Percentiles rank a stretch among this genome's conserved stretches.
Conservation (phyloP, 1,140 invertebrate species). For the Bicyclus anynana region DNA sequence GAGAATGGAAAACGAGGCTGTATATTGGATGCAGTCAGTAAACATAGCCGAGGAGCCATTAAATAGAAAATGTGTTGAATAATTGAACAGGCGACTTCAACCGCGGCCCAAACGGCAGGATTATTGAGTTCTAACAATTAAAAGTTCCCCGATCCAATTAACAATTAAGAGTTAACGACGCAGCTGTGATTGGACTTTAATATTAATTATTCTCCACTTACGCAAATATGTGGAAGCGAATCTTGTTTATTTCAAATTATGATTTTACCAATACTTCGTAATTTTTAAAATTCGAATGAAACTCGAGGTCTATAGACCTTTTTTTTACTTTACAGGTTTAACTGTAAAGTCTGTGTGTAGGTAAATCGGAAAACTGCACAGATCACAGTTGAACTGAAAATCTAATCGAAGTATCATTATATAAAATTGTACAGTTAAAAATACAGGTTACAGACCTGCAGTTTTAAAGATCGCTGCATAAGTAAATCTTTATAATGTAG, state of each 20-base stretch:
- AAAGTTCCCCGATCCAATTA: conserved; percentile 60
- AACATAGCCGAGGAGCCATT: conserved; percentile 26
- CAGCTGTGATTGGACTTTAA: conserved; percentile 50
- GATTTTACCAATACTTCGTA: too few relatives aligned
- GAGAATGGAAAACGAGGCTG: background rate
- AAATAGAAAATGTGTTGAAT: conserved; percentile 43
- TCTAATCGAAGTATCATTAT: too few relatives aligned
- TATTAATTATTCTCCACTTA: conserved; percentile 49
- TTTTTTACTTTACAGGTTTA: too few relatives aligned
- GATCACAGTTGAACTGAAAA: too few relatives aligned
- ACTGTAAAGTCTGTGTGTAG: too few relatives aligned
- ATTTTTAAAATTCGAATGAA: too few relatives aligned
- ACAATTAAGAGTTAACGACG: conserved; percentile 59
- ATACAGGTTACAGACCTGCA: too few relatives aligned
- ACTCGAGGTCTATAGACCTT: too few relatives aligned
- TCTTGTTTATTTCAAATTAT: background rate
- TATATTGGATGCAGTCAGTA: background rate
- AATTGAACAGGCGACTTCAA: conserved; percentile 42
- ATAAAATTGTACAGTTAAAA: too few relatives aligned
- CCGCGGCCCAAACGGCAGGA: conserved; percentile 34
- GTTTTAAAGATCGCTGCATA: too few relatives aligned
- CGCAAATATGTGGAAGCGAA: conserved; percentile 11
- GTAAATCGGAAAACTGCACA: too few relatives aligned
- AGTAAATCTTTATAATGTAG: too few relatives aligned
- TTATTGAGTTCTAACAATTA: conserved; percentile 59